A percentile compares a stretch with the other conserved stretches of the same genome.
Evolutionary conservation across 2,113 vertebrate species (phyloP).

Genomic region (Dendropsophus ebraccatus): DNA sequence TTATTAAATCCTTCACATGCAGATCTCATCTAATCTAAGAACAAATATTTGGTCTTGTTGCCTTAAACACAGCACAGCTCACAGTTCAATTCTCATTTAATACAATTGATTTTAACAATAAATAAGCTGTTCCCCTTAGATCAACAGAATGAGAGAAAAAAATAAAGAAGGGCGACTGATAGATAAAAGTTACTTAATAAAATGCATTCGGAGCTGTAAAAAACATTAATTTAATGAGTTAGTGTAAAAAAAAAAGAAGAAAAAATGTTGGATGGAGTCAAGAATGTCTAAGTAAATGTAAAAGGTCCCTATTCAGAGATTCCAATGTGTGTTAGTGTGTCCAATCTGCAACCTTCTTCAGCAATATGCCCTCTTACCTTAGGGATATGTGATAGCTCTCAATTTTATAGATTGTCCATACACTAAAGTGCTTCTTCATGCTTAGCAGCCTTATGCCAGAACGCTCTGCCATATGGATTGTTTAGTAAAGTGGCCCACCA

Average conservation of each 20-base stretch:
- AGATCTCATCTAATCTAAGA: not conserved
- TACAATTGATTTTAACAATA: not conserved
- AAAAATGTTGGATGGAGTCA: not conserved
- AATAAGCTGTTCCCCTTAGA: not conserved
- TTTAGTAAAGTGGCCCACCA: slow-evolving; percentile 15
- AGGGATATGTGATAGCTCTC: slow-evolving; percentile 14
- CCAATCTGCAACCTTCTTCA: not conserved
- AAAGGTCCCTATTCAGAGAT: not conserved
- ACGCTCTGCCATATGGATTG: slow-evolving; percentile 31
- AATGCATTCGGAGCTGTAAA: not conserved
- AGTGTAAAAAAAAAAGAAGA: not conserved
- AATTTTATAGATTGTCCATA: slow-evolving; percentile 22
- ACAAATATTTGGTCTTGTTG: not conserved
- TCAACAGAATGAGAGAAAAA: not conserved
- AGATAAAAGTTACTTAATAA: not conserved
- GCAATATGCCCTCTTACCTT: slow-evolving; percentile 6
- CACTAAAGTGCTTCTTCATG: slow-evolving; percentile 28
- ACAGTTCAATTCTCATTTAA: not conserved
- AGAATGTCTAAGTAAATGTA: not conserved
- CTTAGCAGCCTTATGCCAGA: not conserved
- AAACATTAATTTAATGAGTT: not conserved
- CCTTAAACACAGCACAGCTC: not conserved
- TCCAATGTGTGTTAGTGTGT: not conserved
- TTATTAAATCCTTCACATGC: not conserved
- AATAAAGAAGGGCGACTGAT: too few relatives aligned